Evolutionary conservation across 2,888 invertebrate genomes (phyloP).

Genomic region (Meghimatium bilineatum): DNA sequence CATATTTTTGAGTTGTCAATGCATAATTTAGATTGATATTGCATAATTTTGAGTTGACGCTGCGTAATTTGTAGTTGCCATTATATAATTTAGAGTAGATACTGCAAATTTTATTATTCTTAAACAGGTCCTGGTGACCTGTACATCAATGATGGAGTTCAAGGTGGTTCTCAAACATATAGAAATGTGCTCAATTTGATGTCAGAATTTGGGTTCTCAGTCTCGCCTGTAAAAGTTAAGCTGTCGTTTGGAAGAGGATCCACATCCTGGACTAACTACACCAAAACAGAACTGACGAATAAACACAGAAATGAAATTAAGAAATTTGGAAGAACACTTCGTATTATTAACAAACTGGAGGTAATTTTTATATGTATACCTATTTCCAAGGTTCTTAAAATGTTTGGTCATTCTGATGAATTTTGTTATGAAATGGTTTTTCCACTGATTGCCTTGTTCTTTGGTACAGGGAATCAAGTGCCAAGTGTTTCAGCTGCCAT

Average conservation of each 20-base stretch:
- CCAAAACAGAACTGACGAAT: slow-evolving; percentile 60
- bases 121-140: slow-evolving; percentile 49
- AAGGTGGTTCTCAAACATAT: slow-evolving; percentile 66
- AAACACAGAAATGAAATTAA: slow-evolving; percentile 61
- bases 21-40: too few species aligned
- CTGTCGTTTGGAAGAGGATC: slow-evolving; percentile 66
- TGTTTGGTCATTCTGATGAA: slow-evolving; percentile 66
- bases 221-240: slow-evolving; percentile 64
- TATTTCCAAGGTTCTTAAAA: slow-evolving; percentile 61
- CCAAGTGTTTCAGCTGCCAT: slow-evolving; percentile 68
- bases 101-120: slow-evolving; percentile 58
- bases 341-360: slow-evolving; percentile 63
- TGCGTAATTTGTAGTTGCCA: too few species aligned
- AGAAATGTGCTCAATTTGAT: slow-evolving; percentile 65
- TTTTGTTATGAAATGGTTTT: slow-evolving; percentile 68
- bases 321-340: slow-evolving; percentile 61
- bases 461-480: slow-evolving; percentile 70
- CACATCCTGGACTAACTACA: slow-evolving; percentile 67
- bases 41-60: too few species aligned
- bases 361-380: slow-evolving; percentile 65
- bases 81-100: slow-evolving; percentile 63
- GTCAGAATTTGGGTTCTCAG: slow-evolving; percentile 61
- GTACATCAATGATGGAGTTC: slow-evolving; percentile 64
- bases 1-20: slow-evolving; percentile 64
- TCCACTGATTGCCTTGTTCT: slow-evolving; percentile 68